These are phyloP conservation scores for Linurgus olivaceus DNA, from an alignment of 2,797 vertebrate genomes.

Conservation along the genomic window DNA sequence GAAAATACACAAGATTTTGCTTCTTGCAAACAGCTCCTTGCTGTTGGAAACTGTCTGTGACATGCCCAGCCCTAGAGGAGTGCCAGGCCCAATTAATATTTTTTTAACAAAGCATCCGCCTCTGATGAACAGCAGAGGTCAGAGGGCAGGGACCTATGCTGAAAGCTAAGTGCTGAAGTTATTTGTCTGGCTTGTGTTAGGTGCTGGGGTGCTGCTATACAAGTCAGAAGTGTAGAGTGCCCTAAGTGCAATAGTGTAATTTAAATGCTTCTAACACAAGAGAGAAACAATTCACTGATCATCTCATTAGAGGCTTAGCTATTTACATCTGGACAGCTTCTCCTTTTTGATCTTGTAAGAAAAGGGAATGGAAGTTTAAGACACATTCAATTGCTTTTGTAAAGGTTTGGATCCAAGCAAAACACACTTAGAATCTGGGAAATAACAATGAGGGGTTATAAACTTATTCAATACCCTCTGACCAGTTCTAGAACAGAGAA, in stretches of 20 bases:
- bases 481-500: background rate
- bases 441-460: slow-evolving; percentile 18
- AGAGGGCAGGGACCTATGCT: slow-evolving; percentile 18
- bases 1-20: background rate
- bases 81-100: background rate
- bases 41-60: background rate
- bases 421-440: background rate
- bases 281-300: slow-evolving; percentile 16
- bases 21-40: background rate
- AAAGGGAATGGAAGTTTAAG: slow-evolving; percentile 14
- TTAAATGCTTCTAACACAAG: background rate
- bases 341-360: slow-evolving; percentile 58
- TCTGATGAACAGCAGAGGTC: slow-evolving; percentile 42
- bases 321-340: slow-evolving; percentile 37
- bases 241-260: background rate
- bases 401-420: slow-evolving; percentile 36
- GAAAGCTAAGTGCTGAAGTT: slow-evolving; percentile 50
- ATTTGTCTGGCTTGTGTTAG: slow-evolving; percentile 40
- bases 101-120: background rate
- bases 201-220: background rate
- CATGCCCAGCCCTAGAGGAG: background rate
- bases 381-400: slow-evolving; percentile 5
- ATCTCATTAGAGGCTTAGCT: slow-evolving; percentile 33
- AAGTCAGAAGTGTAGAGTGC: background rate
- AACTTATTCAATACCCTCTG: slow-evolving; percentile 1